Conservation (phyloP, 2,113 vertebrate species). For the Ranitomeya imitator region DNA sequence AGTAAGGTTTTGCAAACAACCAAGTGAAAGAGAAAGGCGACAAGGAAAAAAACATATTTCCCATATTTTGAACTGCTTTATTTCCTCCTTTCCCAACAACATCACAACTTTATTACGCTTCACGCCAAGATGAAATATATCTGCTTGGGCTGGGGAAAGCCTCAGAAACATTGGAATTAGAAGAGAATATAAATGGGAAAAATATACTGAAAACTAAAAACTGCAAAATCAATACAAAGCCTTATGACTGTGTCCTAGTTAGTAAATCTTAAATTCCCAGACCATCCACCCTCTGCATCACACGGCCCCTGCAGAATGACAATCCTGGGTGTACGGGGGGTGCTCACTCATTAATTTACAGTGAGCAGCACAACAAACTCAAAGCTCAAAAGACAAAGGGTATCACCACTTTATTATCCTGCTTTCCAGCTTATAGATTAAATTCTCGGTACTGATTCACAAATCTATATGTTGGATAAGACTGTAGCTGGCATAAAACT, state of each 20-base stretch:
- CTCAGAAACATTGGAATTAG: background rate
- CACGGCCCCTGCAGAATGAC: background rate
- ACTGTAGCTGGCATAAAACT: no score
- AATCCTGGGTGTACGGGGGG: background rate
- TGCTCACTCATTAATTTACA: background rate
- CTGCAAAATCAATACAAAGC: conserved; percentile 5
- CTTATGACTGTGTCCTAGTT: background rate
- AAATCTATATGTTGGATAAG: no score
- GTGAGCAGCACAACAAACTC: no score
- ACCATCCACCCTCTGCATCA: background rate
- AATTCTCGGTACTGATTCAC: no score
- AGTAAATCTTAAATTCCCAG: background rate
- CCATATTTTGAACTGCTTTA: background rate
- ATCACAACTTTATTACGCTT: conserved; percentile 4
- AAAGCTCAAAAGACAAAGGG: no score
- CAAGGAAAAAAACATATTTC: background rate
- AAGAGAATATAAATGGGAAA: background rate
- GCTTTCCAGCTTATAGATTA: no score
- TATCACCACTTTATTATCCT: no score
- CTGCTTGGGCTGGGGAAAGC: background rate
- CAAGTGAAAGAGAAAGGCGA: background rate
- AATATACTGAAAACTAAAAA: conserved; percentile 2
- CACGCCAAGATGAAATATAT: background rate
- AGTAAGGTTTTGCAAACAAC: no score
- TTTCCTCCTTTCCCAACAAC: background rate